Base-by-base conservation (phyloP, 2,888 invertebrate species). In the Operophtera brumata region DNA sequence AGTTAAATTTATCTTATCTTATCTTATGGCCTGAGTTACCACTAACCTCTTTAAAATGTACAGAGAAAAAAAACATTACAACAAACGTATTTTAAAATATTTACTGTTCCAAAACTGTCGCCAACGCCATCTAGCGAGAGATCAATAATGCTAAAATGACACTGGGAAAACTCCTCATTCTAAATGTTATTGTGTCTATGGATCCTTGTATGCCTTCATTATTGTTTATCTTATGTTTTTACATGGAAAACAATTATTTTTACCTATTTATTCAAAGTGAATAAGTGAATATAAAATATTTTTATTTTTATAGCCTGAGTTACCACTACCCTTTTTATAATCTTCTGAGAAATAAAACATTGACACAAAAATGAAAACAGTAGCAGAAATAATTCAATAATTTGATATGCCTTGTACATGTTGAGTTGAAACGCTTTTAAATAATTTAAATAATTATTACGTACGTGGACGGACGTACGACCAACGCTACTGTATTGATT, bases 361-460 rank as follows among this genome's bases (percentile, higher is more conserved):
- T 11, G 32, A 30, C 26, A 40, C 11, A 11, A 28, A 42, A 52
- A 26, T 28, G 28, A 36, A 47, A 44, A 45, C 59, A 55, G 59
- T 55, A 59, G 63, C 61, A 50, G 43, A 59, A 42, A 53, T 59
- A 57, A 59, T 55, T 52, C 50, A 20, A 20, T 20, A 20, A 54
- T 59, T 58, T 54, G 59, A 60, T 61, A 57, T 64, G 48, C 49
- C 56, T 56, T 50, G 57, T 51, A 59, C 57, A 59, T 55, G 61
- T 54, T 47, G 47, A 57, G 59, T 59, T 61, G 67, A 66, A 67
- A 66, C 72, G 67, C 74, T 78, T 78, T 74, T 61, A 69, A 76
- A 77, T 71, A 68, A 77, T 80, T 79, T 73, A 75, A 76, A 77
- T 80, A 81, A 82, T 80, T 76, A 76, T 71, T 69, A 73, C 68